Base-by-base conservation (phyloP, 30 jellyfish, hydroid and myxozoan species). In the Aurelia sp. region DNA sequence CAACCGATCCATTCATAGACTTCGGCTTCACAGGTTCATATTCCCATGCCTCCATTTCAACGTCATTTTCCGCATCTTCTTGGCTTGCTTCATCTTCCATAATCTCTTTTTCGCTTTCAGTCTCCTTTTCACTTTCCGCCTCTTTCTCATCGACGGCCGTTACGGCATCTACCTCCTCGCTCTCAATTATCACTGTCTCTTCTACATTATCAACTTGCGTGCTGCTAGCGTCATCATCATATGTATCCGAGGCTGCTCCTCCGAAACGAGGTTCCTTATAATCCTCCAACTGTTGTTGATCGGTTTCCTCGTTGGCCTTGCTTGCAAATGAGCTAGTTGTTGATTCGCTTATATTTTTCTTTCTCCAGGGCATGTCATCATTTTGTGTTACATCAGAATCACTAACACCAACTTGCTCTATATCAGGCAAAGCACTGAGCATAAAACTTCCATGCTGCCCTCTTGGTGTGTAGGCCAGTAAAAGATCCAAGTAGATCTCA, bases 401-500 rank as follows among this genome's bases (percentile, higher is more conserved):
- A 21, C 52, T 21, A 21, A 21, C 51, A 20, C 33, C 35, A 20
- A 30, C 18, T 21, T 38, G 41, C 52, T 64, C 52, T 21, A 0
- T 64, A 70, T 24, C 40, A 33, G 11, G 9, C 4, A n/a, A 15
- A 33, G 50, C 64, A 70, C 33, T 6, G 24, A 13, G 7, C 30
- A 4, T 4, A 31, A 38, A 13, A 48, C 11, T 18, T 13, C 31
- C 63, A 5, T 73, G 30, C 44, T 57, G 80, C 71, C 86, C 59
- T 71, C 72, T 82, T 55, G 92, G 85, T 8, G 47, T 60, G 74
- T 60, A 13, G 7, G 63, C 60, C 18, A 82, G 61, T 57, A 82
- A 47, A 13, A 67, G 18, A 53, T 70, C 72, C 66, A 82, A 18
- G 70, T 68, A 82, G 17, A 82, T 78, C 63, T 82, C 92, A 0